Base-by-base conservation (phyloP, 2,113 vertebrate genomes). In the Corythornis vintsioides region DNA sequence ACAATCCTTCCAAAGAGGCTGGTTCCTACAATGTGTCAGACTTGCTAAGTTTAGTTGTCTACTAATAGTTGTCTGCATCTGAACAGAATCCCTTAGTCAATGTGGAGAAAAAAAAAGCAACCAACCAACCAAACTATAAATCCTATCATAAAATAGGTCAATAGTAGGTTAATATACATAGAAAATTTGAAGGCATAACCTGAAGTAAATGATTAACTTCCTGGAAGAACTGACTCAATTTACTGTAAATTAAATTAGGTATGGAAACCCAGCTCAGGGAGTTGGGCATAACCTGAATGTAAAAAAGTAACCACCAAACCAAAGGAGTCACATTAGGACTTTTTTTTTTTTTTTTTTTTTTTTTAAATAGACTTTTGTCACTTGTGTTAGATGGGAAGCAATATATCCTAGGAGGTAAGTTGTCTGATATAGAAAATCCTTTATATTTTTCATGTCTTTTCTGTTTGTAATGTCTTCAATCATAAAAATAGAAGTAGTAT, bases 31-130 rank as follows among this genome's bases (percentile, higher is more conserved):
- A 3, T 3, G 25, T 76, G 86, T 87, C 77, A 25, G 45, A 45
- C 25, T 84, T 81, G n/a, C 70, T 67, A 71, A 63, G 28, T 55
- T 93, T 29, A 60, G 15, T 28, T 94, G 77, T 84, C 77, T 75
- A 1, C 57, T 52, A 56, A 67, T 16, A 66, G 60, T 71, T 86
- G 43, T 47, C 60, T 90, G 28, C 25, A 74, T 74, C 38, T 83
- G 50, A 80, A 42, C 43, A 75, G 48, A 53, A 64, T 67, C 20
- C 16, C 31, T 64, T 64, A 42, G 45, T 50, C 61, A 81, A 67
- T 9, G 10, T 9, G 33, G 50, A 69, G 22, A 6, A 74, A 90
- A 79, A 69, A 65, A 35, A 4, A 38, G 38, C 10, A 38, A 38
- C 10, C 15, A 47, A 47, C 22, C 29, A 0, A 55, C 11, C 24